Conservation (phyloP, 2,797 vertebrate genomes). For the Dromococcyx pavoninus region DNA sequence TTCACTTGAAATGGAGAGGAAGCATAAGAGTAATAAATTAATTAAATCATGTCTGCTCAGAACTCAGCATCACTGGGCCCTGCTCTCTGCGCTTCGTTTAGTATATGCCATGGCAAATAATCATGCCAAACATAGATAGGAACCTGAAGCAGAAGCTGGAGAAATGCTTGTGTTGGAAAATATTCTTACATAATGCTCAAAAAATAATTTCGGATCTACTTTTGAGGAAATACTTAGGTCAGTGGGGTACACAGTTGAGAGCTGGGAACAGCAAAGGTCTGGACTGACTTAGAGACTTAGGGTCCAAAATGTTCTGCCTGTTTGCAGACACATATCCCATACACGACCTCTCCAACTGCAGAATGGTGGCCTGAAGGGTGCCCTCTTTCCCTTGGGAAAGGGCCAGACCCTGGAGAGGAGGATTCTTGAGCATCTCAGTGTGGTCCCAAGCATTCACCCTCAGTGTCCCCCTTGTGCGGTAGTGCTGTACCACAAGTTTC, state of each 20-base stretch:
- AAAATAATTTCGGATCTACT: fast-evolving
- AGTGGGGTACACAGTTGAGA: background rate
- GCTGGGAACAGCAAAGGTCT: background rate
- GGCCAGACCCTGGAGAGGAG: background rate
- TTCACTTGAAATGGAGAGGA: background rate
- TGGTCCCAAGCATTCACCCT: too few relatives aligned
- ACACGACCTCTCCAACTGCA: background rate
- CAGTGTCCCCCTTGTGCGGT: background rate
- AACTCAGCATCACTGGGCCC: background rate
- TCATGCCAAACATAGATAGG: background rate
- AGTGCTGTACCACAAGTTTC: fast-evolving
- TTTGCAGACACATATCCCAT: background rate
- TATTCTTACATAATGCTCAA: background rate
- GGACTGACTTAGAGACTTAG: background rate
- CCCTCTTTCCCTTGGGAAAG: background rate
- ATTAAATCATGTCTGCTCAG: background rate
- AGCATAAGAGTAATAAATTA: background rate
- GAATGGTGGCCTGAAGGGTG: background rate
- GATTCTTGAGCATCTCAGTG: too few relatives aligned
- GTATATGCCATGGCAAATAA: background rate
- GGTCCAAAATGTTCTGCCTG: background rate
- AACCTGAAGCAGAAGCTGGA: background rate
- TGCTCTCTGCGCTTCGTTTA: background rate
- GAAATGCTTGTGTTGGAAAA: background rate
- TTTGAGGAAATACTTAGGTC: background rate